Evolutionary conservation across 1,140 invertebrate species (phyloP).

Genomic region (Octopus sinensis): DNA sequence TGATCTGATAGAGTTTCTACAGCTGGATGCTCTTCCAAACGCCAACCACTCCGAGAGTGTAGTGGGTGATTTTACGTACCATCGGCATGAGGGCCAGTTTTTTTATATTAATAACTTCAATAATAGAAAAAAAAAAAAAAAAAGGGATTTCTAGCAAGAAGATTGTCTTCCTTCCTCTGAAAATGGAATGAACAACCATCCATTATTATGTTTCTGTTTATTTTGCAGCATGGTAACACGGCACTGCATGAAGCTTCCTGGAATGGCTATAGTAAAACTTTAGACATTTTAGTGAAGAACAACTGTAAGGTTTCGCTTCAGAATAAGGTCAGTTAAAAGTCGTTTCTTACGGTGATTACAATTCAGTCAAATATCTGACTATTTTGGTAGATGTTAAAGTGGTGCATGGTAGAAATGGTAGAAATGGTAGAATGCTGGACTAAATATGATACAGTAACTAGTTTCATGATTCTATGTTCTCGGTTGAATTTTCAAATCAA

Average conservation of each 20-base stretch:
- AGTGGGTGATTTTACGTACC: neutral
- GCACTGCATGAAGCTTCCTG: constrained; percentile 89
- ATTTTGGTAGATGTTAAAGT: too few species aligned
- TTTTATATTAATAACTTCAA: neutral
- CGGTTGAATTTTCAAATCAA: too few species aligned
- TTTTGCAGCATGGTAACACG: constrained; percentile 81
- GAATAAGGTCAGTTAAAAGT: constrained; percentile 63
- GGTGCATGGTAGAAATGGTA: too few species aligned
- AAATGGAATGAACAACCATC: neutral
- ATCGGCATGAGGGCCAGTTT: neutral
- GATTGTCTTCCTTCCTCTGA: neutral
- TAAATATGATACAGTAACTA: too few species aligned
- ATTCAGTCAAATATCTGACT: too few species aligned
- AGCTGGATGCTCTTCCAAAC: neutral
- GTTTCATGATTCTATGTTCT: too few species aligned
- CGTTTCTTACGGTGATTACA: too few species aligned
- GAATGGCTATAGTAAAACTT: constrained; percentile 86
- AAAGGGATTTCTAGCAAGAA: neutral
- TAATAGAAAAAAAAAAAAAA: neutral
- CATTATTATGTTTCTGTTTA: constrained; percentile 15
- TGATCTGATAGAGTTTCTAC: neutral
- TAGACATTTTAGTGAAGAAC: constrained; percentile 71
- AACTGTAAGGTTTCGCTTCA: constrained; percentile 71
- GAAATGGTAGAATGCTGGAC: too few species aligned
- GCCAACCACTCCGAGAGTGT: too few species aligned